These are phyloP conservation scores for Silurus asotus DNA, from an alignment of 2,113 vertebrate genomes.

Conservation along the genomic window DNA sequence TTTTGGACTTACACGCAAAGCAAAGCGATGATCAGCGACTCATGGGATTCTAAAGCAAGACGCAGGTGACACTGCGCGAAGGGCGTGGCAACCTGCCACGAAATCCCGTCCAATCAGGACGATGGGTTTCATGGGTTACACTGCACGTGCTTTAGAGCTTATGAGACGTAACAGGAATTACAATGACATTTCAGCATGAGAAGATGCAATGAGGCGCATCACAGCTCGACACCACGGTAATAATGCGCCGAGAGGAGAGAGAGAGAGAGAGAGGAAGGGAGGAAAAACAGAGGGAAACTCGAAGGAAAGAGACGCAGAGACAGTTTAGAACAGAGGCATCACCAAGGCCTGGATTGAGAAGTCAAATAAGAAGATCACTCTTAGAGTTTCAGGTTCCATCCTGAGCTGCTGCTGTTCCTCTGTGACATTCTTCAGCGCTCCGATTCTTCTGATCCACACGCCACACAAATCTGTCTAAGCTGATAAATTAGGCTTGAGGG, in stretches of 20 bases:
- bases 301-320: neutral
- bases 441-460: conserved; percentile 39
- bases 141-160: neutral
- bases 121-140: neutral
- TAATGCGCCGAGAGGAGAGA: conserved; percentile 11
- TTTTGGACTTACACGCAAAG: neutral
- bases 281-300: neutral
- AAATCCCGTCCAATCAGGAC: neutral
- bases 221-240: neutral
- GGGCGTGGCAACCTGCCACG: neutral
- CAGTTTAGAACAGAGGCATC: conserved; percentile 25
- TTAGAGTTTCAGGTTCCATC: conserved; percentile 63
- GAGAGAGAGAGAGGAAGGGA: neutral
- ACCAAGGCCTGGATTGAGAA: conserved; percentile 11
- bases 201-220: conserved; percentile 18
- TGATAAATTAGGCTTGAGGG: conserved; percentile 53
- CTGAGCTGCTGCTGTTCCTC: conserved; percentile 49
- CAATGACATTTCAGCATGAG: conserved; percentile 3
- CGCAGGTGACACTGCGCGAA: neutral
- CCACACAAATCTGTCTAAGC: conserved; percentile 36
- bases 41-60: neutral
- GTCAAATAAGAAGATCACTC: conserved; percentile 47
- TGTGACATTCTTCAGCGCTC: conserved; percentile 36
- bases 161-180: neutral
- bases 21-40: neutral